Evolutionary conservation across 2,113 vertebrate genomes (phyloP).

Genomic region (Tylochromis polylepis): DNA sequence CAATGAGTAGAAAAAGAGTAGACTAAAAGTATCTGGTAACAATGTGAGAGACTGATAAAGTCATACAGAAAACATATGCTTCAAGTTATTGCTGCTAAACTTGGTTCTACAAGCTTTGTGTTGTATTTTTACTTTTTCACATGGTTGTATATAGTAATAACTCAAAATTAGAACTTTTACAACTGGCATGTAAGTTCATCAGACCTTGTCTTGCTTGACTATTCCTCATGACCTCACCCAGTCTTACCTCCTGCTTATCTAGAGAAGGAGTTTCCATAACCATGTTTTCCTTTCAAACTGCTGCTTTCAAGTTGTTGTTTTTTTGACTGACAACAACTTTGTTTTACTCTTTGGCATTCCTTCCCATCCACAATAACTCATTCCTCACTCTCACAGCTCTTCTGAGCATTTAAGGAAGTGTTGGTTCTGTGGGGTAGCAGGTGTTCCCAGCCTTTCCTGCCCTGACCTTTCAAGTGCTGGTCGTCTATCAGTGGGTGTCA

Average conservation of each 20-base stretch:
- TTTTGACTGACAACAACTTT: constrained; percentile 45
- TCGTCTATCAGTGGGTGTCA: constrained; percentile 76
- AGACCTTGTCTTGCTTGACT: neutral
- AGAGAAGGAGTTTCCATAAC: neutral
- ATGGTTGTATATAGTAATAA: neutral
- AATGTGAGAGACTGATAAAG: neutral
- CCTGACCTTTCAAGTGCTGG: constrained; percentile 80
- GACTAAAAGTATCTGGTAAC: neutral
- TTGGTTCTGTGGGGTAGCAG: constrained; percentile 80
- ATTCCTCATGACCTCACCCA: neutral
- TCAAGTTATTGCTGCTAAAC: neutral
- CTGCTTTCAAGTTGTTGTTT: constrained; percentile 33
- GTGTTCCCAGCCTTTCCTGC: constrained; percentile 75
- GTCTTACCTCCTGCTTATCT: neutral
- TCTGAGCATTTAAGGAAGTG: constrained; percentile 35
- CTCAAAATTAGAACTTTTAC: neutral
- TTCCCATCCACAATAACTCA: constrained; percentile 3
- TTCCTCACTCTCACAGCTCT: constrained; percentile 21
- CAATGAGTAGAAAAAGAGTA: neutral
- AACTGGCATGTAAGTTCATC: neutral
- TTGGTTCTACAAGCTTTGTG: neutral
- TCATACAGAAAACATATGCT: neutral
- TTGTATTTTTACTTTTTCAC: neutral
- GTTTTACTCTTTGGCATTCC: constrained; percentile 39
- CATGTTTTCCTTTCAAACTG: constrained; percentile 22